phyloP scores from a whole-genome alignment of 2,888 invertebrate genomes.

The Apamea monoglypha region DNA sequence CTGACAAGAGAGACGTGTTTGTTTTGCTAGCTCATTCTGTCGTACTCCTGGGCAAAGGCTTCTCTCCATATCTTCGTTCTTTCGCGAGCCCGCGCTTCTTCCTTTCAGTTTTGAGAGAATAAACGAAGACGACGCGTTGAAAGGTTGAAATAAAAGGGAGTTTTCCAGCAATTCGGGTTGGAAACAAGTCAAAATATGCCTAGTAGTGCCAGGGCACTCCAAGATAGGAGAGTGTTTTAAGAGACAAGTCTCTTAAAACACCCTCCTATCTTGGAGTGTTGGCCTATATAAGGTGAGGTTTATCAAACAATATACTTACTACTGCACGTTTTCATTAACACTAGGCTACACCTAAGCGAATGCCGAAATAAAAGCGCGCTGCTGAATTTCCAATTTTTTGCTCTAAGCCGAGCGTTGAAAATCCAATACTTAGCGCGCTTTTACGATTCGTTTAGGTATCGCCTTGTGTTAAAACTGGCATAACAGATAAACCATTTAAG shows the following conservation, averaged over 20 bases:
- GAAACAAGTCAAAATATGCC: not conserved
- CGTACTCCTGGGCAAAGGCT: not conserved
- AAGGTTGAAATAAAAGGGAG: not conserved
- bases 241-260: too few species aligned
- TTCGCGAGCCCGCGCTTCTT: too few species aligned
- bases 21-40: not conserved
- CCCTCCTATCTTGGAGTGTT: not conserved
- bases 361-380: not conserved
- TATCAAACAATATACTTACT: not conserved
- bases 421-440: not conserved
- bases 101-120: not conserved
- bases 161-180: not conserved
- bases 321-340: not conserved
- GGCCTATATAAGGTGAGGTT: not conserved
- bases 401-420: not conserved
- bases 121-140: not conserved
- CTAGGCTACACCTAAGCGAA: not conserved
- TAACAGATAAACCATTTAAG: not conserved
- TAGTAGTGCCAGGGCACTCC: too few species aligned
- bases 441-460: not conserved
- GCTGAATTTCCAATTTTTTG: not conserved
- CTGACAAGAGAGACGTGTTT: not conserved
- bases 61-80: not conserved
- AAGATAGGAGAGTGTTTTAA: too few species aligned
- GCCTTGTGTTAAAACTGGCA: not conserved